Evolutionary conservation across 2,797 vertebrate species (phyloP).

Genomic region (Clarias fuscus): DNA sequence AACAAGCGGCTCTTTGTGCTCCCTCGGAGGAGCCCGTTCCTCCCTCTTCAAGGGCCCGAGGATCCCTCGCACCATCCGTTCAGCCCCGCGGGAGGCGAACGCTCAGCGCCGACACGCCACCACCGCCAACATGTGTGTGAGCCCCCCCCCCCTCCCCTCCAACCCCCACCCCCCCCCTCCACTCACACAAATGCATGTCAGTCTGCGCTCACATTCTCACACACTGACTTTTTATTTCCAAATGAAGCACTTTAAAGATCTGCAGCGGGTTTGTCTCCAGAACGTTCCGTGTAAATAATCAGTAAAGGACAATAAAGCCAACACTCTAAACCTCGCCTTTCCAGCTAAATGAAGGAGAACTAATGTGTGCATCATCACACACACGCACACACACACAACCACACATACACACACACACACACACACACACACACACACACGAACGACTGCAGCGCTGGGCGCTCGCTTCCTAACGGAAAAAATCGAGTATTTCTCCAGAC

Average conservation of each 20-base stretch:
- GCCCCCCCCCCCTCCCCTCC: neutral
- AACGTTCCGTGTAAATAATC: neutral
- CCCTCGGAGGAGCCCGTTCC: constrained; percentile 33
- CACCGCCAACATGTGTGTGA: constrained; percentile 18
- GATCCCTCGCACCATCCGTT: constrained; percentile 48
- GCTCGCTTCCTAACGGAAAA: neutral
- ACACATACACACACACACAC: neutral
- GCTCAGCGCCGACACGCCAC: constrained; percentile 31
- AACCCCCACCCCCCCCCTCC: neutral
- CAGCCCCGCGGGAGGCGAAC: constrained; percentile 35
- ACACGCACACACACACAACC: neutral
- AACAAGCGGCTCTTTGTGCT: constrained; percentile 59
- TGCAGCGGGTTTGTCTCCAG: neutral
- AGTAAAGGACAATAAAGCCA: neutral
- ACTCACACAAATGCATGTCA: constrained; percentile 9
- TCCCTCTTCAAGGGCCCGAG: constrained; percentile 46
- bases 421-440: neutral
- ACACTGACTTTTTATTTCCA: neutral
- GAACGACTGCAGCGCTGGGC: neutral
- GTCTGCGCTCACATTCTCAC: neutral
- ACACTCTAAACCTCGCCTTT: neutral
- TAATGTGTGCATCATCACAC: neutral
- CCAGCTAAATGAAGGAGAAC: neutral
- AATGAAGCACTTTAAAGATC: neutral
- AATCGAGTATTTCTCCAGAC: neutral